phyloP scores from a whole-genome alignment of 2,888 invertebrate genomes.

The Cerastis rubricosa region DNA sequence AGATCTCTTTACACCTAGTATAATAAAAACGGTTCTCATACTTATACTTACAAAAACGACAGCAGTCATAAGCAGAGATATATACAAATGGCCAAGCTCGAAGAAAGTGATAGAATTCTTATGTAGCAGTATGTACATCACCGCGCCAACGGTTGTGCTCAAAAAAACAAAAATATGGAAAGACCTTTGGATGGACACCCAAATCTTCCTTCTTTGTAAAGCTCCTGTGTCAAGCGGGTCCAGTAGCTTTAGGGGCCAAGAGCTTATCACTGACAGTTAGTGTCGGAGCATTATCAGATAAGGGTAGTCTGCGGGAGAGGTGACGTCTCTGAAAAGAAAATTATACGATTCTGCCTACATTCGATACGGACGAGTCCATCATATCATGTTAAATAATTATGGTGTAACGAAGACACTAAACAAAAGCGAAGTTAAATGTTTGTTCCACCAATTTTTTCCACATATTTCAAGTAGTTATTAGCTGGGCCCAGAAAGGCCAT shows the following conservation, averaged over 20 bases:
- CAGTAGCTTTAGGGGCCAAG: constrained; percentile 23
- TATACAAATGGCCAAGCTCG: constrained; percentile 39
- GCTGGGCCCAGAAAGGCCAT: too few species aligned
- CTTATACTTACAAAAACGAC: constrained; percentile 32
- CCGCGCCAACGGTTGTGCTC: accelerated
- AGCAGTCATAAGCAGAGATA: constrained; percentile 4
- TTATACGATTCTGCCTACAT: too few species aligned
- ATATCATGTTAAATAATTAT: too few species aligned
- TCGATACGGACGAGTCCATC: too few species aligned
- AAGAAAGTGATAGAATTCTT: constrained; percentile 24
- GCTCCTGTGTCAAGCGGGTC: constrained; percentile 8
- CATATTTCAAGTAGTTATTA: too few species aligned
- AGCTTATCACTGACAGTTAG: constrained; percentile 19
- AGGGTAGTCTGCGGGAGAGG: constrained; percentile 8
- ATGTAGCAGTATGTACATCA: neutral
- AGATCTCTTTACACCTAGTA: too few species aligned
- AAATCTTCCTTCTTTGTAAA: constrained; percentile 10
- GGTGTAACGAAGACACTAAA: too few species aligned
- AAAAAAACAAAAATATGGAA: constrained; percentile 14
- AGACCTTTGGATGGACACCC: constrained; percentile 16
- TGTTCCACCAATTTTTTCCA: too few species aligned
- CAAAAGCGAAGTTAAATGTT: too few species aligned
- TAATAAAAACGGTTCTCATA: too few species aligned
- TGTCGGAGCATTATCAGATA: constrained; percentile 31
- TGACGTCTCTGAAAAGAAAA: constrained; percentile 15